Evolutionary conservation across 2,888 invertebrate species (phyloP), one percentile per base, ranked within the genome.

Genomic region (Nematopogon swammerdamellus): DNA sequence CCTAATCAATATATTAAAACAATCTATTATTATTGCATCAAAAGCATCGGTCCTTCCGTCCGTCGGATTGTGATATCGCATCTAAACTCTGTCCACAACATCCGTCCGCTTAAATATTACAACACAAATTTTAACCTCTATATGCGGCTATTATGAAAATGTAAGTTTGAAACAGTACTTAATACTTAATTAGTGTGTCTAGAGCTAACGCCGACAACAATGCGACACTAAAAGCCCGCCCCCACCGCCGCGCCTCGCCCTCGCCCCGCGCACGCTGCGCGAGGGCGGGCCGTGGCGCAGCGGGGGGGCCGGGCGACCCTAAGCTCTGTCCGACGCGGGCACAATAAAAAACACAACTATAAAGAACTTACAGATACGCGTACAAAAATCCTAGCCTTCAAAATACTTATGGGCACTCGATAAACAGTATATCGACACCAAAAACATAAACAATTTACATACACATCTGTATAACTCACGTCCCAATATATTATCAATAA

Each of bases 281-380:
- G n/a, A n/a, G n/a, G n/a, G n/a, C n/a, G 47, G 57, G 58, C 60
- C 63, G 66, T 57, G 59, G 57, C 60, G 63, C 62, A n/a, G n/a
- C 18, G 25, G 64, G 65, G 63, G 64, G 59, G 61, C 64, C 67
- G 69, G n/a, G n/a, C n/a, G n/a, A n/a, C n/a, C n/a, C n/a, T n/a
- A n/a, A n/a, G n/a, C n/a, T n/a, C n/a, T n/a, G n/a, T n/a, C n/a
- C n/a, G n/a, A n/a, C n/a, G n/a, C n/a, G n/a, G n/a, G n/a, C 71
- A 68, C 65, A 67, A 70, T 68, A 65, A 68, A 73, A 73, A 74
- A 75, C 76, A 75, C 72, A 72, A 74, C 69, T 76, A 71, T 75
- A 77, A 76, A 73, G 75, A 74, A 76, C 76, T 76, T 76, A 76
- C 60, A 70, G 72, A 74, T 73, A 77, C 72, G 75, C 76, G 70